Evolutionary conservation across 2,113 vertebrate species (phyloP), one percentile per base, ranked within the genome.

Genomic region (Ramphastos sulfuratus): DNA sequence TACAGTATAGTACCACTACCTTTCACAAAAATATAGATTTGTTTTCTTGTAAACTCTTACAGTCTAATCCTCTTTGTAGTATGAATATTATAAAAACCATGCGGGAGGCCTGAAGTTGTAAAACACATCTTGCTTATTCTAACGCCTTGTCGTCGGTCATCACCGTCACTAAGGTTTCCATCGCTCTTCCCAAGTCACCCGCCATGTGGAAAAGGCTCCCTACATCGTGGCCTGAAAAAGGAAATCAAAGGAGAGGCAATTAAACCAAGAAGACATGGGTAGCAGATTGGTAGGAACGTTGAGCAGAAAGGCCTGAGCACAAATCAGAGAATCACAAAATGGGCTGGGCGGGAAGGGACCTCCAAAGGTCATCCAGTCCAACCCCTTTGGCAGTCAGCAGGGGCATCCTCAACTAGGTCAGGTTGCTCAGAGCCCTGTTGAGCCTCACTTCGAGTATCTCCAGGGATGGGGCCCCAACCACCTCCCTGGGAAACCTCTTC

Each of bases 21-120:
- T 98, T 99, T 99, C 99, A 99, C 98, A 99, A 99, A 99, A 99
- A 99, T 99, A 99, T 98, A 99, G 98, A 98, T 98, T 98, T 98
- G 97, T 92, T 96, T 92, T 96, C 98, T 99, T 99, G 99, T 99
- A 99, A 99, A 99, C 99, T 98, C 98, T 98, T 99, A 98, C 98
- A 98, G 98, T 99, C 98, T 98, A 99, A 99, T 98, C 98, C 97
- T 98, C 97, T 98, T 98, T 98, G 98, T 97, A 98, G 98, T 98
- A 98, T 97, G 98, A 98, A 98, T 98, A 98, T 99, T 99, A 99
- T 98, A 99, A 99, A 99, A 99, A 98, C 97, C 98, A 97, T 99
- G 98, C 98, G 97, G 97, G 97, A 97, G 90, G 97, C 97, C 97
- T 97, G 97, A 97, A 98, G 97, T 97, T 97, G 98, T 97, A 97